Evolutionary conservation across 2,797 vertebrate species (phyloP), one percentile per base, ranked within the genome.

Genomic region (Silurus lanzhouensis): DNA sequence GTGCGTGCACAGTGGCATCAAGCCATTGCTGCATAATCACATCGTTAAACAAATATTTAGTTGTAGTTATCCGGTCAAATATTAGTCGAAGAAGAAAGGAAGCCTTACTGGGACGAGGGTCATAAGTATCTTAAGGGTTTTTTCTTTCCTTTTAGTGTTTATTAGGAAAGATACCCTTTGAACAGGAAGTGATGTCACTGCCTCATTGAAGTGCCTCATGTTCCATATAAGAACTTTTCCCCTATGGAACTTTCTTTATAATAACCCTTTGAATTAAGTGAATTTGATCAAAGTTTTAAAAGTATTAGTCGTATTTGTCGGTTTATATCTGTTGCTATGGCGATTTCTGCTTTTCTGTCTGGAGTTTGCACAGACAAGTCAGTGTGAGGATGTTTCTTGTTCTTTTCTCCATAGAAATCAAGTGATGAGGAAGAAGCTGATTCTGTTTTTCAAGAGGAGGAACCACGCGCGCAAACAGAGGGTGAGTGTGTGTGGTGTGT

Each of bases 351-450:
- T 2, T 13, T 67, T 15, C 0, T 66, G 22, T 63, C 66, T 4
- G 6, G 6, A 3, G 46, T 22, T 27, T 27, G 22, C 3, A 15
- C 77, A 44, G 79, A 60, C 10, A 44, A 67, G 10, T n/a, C 13
- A 61, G 27, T 27, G 31, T 84, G 20, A 87, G 77, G 44, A 12
- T 60, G 6, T 6, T 13, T 3, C 7, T 57, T 25, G 1, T 44
- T 92, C 27, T 86, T 92, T 67, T 81, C 92, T 67, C 94, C 94
- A 81, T 92, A 99, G 98, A 90, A 99, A 99, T 93, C 98, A 99
- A 94, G 96, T 99, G 92, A 99, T 99, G 98, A 97, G 98, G 94
- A 98, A 99, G 92, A 99, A 99, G 94, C 95, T 99, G 88, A 99
- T 99, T 93, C 92, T 99, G 46, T 99, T 99, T 95, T 99, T 99